These are phyloP conservation scores for Taxidea taxus DNA, from an alignment of 2,113 vertebrate genomes.

Conservation along the genomic window DNA sequence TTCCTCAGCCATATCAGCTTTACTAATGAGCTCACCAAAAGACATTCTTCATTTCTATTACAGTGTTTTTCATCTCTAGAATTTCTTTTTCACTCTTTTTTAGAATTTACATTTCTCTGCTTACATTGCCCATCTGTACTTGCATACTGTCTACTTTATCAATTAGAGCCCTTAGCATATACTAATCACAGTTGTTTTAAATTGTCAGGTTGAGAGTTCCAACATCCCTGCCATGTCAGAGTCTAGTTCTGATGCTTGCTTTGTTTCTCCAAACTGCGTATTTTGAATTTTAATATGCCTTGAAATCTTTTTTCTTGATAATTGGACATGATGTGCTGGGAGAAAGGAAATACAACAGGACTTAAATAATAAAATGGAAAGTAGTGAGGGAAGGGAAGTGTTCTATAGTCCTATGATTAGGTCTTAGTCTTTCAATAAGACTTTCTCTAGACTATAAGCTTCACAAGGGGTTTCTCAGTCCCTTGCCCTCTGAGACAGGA, in stretches of 20 bases:
- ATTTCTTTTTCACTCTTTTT: neutral
- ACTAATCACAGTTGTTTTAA: neutral
- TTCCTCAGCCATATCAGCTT: neutral
- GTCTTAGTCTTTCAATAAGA: neutral
- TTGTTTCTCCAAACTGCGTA: neutral
- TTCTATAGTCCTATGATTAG: neutral
- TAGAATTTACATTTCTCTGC: neutral
- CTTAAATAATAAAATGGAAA: neutral
- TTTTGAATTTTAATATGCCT: neutral
- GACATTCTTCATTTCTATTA: neutral
- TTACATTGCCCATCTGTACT: neutral
- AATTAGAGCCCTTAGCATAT: neutral
- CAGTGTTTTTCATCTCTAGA: neutral
- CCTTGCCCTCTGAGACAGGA: neutral
- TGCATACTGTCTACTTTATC: neutral
- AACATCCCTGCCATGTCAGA: neutral
- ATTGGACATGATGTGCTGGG: neutral
- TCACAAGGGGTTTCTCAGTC: neutral
- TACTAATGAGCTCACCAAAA: neutral
- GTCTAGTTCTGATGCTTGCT: neutral
- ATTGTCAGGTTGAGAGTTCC: neutral
- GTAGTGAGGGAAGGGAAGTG: neutral
- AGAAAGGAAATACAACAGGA: neutral
- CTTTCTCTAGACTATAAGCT: neutral
- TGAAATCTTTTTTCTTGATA: neutral